Percentiles rank a stretch among this genome's conserved stretches.
phyloP scores from a whole-genome alignment of 1,140 invertebrate genomes.

The Drosophila nigromelanica region DNA sequence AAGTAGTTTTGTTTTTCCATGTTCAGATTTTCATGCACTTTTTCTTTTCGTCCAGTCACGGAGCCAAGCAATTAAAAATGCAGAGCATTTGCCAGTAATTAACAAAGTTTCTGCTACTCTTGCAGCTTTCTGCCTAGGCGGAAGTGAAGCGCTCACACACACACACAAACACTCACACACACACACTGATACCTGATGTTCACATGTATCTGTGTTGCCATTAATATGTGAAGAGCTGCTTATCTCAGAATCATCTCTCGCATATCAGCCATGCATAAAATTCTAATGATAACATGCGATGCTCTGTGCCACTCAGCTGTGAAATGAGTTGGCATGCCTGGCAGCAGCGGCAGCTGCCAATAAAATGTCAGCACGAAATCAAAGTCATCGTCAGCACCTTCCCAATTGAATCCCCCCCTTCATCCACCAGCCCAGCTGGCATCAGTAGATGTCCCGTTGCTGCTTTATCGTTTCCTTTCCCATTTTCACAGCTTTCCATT shows the following conservation, averaged over 20 bases:
- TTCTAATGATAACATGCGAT: conserved; percentile 42
- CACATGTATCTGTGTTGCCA: conserved; percentile 1
- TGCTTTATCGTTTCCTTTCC: conserved; percentile 45
- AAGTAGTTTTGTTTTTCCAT: conserved; percentile 3
- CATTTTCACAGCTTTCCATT: conserved; percentile 70
- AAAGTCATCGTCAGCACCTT: conserved; percentile 26
- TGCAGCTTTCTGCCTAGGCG: conserved; percentile 2
- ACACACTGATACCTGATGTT: neutral
- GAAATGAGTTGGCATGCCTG: conserved; percentile 46
- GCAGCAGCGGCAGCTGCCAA: conserved; percentile 47
- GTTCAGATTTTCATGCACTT: conserved; percentile 11
- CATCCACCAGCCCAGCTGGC: neutral
- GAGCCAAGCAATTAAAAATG: conserved; percentile 29
- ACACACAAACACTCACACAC: neutral
- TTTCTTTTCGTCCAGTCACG: neutral
- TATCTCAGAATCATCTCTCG: conserved; percentile 8
- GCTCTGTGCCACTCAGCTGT: conserved; percentile 48
- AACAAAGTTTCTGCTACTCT: conserved; percentile 28
- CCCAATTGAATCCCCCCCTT: neutral
- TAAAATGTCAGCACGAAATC: conserved; percentile 60
- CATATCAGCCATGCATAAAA: conserved; percentile 45
- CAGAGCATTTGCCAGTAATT: conserved; percentile 24
- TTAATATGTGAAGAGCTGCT: conserved; percentile 10
- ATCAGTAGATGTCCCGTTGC: conserved; percentile 27
- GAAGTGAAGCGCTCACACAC: too few species aligned